Conservation (phyloP, 2,113 vertebrate genomes). For the Aramus guarauna region DNA sequence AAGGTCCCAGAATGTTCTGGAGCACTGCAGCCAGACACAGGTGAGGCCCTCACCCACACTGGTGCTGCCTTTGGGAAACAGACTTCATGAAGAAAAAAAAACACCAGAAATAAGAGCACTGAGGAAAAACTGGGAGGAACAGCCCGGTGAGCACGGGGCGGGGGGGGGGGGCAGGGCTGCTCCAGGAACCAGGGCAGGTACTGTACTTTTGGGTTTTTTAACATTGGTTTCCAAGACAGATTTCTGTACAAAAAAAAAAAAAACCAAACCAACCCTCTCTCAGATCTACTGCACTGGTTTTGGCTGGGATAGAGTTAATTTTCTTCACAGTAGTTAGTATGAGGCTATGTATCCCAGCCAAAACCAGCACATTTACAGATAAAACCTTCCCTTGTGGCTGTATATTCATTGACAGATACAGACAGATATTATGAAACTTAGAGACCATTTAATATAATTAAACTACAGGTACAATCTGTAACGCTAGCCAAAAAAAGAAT, state of each 20-base stretch:
- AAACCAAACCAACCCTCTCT: too few relatives aligned
- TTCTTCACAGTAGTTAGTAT: too few relatives aligned
- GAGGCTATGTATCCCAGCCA: too few relatives aligned
- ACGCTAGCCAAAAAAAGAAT: background rate
- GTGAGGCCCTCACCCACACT: background rate
- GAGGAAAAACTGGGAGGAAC: background rate
- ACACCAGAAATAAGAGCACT: background rate
- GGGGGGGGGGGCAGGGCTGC: background rate
- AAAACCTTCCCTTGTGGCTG: background rate
- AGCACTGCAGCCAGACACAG: background rate
- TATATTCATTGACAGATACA: background rate
- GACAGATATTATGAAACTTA: background rate
- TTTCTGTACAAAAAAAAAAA: background rate
- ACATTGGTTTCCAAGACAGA: background rate
- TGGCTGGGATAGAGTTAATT: too few relatives aligned
- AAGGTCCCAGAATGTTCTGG: background rate
- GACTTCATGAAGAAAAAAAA: background rate
- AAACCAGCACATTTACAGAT: background rate
- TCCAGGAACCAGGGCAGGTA: background rate
- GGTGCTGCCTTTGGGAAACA: rapidly evolving
- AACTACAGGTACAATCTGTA: background rate
- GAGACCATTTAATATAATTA: background rate
- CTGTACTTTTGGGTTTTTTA: background rate
- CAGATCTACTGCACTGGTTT: background rate
- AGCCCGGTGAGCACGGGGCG: background rate